Base-by-base conservation (phyloP, 2,797 vertebrate species). In the Poecilia picta region DNA sequence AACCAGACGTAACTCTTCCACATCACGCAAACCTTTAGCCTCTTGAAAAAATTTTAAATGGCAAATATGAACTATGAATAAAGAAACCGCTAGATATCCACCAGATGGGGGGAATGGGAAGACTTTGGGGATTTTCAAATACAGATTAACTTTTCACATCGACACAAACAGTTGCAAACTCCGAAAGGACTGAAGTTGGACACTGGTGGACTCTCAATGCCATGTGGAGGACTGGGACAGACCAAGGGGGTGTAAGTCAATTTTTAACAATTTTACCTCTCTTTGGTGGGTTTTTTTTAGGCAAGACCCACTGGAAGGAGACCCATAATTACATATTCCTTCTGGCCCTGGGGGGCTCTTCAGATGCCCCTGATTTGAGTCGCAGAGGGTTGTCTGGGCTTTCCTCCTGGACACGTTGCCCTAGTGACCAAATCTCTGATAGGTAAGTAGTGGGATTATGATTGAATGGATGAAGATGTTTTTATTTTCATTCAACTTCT, bases 21-120 rank as follows among this genome's bases (percentile, higher is more conserved):
- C 13, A 2, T 81, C n/a, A 75, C 45, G 36, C 36, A 46, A 36
- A 95, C 95, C 91, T 94, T 95, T 94, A 95, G 93, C 92, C 91
- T 89, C 3, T 75, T 72, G 78, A 47, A 85, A 75, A 55, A 49
- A 76, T 49, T 46, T 73, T 23, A 77, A 78, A 72, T 68, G 15
- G 33, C 36, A 57, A 55, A 31, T 78, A 81, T 41, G 36, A 80
- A 83, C 59, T 73, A 36, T 12, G 53, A n/a, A 13, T 62, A 39
- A 36, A 59, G 16, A 70, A 31, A 62, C 72, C 18, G 39, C 20
- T 49, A 25, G 25, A 36, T 20, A 18, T 71, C n/a, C 75, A 84
- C 15, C 57, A 8, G 2, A 53, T 6, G 53, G 4, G 46, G 13
- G 13, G 57, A 2, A 1, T 81, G 77, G 75, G 13, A 43, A 31